These are phyloP conservation scores for Dicrurus megarhynchus DNA, from an alignment of 2,113 vertebrate genomes.

Conservation along the genomic window DNA sequence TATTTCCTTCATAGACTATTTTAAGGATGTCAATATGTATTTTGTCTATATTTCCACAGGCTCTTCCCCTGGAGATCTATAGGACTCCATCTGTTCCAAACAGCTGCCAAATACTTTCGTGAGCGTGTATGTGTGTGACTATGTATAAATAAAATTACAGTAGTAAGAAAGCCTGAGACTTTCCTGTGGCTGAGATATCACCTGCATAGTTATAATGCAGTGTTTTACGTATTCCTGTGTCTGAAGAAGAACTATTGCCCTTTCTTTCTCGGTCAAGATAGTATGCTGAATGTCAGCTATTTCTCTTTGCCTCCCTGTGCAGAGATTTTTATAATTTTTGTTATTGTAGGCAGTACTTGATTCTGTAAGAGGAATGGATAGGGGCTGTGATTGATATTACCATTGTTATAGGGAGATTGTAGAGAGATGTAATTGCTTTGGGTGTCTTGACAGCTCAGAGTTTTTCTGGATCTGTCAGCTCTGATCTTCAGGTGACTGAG, in stretches of 20 bases:
- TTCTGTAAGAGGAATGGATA: background rate
- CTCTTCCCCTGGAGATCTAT: background rate
- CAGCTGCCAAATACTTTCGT: constrained; percentile 24
- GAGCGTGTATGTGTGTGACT: background rate
- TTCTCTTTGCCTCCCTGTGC: background rate
- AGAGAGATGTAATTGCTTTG: background rate
- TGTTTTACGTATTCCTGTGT: background rate
- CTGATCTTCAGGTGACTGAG: background rate
- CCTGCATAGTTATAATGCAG: background rate
- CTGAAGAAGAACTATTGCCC: background rate
- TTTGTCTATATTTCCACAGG: background rate
- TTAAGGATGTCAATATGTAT: background rate
- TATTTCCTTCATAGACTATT: constrained; percentile 20
- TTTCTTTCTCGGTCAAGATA: background rate
- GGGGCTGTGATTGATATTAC: background rate
- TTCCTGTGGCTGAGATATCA: background rate
- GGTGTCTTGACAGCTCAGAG: background rate
- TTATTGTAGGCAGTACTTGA: background rate
- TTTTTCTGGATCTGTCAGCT: background rate
- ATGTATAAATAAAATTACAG: background rate
- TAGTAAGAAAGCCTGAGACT: background rate
- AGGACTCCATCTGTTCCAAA: constrained; percentile 36
- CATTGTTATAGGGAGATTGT: background rate
- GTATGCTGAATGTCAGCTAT: background rate
- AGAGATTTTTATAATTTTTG: background rate